Base-by-base conservation (phyloP, 2,113 vertebrate genomes). In the Mohoua ochrocephala region DNA sequence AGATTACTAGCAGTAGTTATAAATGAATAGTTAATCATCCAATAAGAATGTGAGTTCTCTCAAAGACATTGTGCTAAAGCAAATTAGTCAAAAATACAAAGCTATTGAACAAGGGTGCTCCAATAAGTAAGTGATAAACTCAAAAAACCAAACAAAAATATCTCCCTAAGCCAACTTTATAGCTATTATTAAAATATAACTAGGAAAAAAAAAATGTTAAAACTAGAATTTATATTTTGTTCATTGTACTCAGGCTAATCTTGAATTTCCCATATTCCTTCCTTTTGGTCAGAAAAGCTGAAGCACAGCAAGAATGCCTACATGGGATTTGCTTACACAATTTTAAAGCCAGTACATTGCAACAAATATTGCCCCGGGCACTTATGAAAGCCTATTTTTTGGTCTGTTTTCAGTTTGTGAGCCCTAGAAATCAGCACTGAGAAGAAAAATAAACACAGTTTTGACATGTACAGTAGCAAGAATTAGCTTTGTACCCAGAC, bases 1-100 rank as follows among this genome's bases (percentile, higher is more conserved):
- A 96, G 88, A 92, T 89, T 94, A 96, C 76, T 90, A 87, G 45
- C 81, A 91, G 88, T 88, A 96, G 91, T 90, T 93, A 94, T 84
- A 85, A 90, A 84, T 82, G 76, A 89, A 86, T 77, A 95, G 95
- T 89, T 95, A 95, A 96, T 96, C 83, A 94, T 87, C 73, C 91
- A 92, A 11, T 95, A 94, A 92, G 92, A 94, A 92, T 24, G 53
- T 35, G 52, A 93, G 64, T 45, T 93, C 71, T 84, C 88, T 75
- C 45, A 86, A 63, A 89, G 88, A 92, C 64, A 50, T 44, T 60
- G 68, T 75, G 63, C 68, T 90, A 52, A 81, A 84, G 68, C 42
- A 91, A 86, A 84, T 78, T 35, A 75, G 54, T 54, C 2, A 4
- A 82, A 94, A 83, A 89, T 21, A 74, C 16, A 86, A 79, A 92